A percentile compares a stretch with the other conserved stretches of the same genome.
phyloP scores from a whole-genome alignment of 1,140 invertebrate genomes.

The Orchesella cincta region DNA sequence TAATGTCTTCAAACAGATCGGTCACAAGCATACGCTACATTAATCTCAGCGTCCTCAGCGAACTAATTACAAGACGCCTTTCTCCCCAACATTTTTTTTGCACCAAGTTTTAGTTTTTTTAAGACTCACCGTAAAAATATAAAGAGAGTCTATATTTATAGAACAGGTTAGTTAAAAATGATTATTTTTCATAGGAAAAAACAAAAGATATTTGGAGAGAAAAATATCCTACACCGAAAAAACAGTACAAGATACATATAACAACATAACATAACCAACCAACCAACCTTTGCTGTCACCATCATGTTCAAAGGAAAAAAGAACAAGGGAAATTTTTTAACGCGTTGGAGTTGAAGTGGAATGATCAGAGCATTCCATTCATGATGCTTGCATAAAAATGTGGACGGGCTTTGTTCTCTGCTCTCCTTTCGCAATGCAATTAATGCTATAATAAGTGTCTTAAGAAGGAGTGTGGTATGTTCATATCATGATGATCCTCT shows the following conservation, averaged over 20 bases:
- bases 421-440: too few relatives aligned
- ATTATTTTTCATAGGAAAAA: not conserved
- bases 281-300: conserved; percentile 16
- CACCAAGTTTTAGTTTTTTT: not conserved
- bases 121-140: too few relatives aligned
- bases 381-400: too few relatives aligned
- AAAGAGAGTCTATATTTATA: conserved; percentile 26
- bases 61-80: conserved; percentile 27
- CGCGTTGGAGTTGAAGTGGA: conserved; percentile 25
- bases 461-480: too few relatives aligned
- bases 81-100: not conserved
- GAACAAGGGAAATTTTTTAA: conserved; percentile 7
- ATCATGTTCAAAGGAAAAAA: not conserved
- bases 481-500: too few relatives aligned
- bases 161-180: conserved; percentile 11
- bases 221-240: not conserved
- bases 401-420: too few relatives aligned
- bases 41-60: conserved; percentile 17
- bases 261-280: not conserved
- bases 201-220: not conserved
- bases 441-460: too few relatives aligned
- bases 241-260: not conserved
- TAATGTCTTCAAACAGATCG: not conserved
- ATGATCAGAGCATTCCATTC: too few relatives aligned
- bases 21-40: conserved; percentile 19